phyloP scores from a whole-genome alignment of 2,888 invertebrate genomes.

The Adelphocoris suturalis region DNA sequence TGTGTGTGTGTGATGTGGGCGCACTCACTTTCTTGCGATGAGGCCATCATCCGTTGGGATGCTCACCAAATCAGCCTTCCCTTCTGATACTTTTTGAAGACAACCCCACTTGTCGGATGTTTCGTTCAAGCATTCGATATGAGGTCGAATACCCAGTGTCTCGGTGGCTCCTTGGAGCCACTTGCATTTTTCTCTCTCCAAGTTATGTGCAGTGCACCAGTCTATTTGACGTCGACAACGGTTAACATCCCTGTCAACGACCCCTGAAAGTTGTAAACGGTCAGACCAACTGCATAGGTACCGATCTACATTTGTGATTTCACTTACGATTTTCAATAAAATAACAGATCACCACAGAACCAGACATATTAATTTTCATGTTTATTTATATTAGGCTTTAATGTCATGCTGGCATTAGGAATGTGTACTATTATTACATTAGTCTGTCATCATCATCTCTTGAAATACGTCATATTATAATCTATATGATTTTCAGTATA shows the following conservation, averaged over 20 bases:
- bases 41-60: slow-evolving; percentile 84
- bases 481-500: not conserved
- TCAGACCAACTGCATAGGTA: not conserved
- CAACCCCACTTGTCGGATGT: slow-evolving; percentile 80
- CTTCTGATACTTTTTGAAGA: slow-evolving; percentile 80
- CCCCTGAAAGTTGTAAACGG: slow-evolving; percentile 22
- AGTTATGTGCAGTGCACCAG: slow-evolving; percentile 83
- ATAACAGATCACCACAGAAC: too few species aligned
- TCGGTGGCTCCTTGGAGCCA: slow-evolving; percentile 82
- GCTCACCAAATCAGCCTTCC: slow-evolving; percentile 82
- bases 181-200: slow-evolving; percentile 82
- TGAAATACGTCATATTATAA: too few species aligned
- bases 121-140: slow-evolving; percentile 81
- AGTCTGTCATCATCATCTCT: too few species aligned
- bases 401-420: too few species aligned
- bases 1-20: too few species aligned
- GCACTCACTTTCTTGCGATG: slow-evolving; percentile 82
- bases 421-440: too few species aligned
- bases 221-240: slow-evolving; percentile 78
- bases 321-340: too few species aligned
- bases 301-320: too few species aligned
- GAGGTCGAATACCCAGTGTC: slow-evolving; percentile 82
- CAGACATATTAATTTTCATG: too few species aligned
- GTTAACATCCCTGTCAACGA: slow-evolving; percentile 75
- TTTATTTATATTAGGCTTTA: too few species aligned